Base-by-base conservation (phyloP, 2,797 vertebrate genomes). In the Sebastes goodei region DNA sequence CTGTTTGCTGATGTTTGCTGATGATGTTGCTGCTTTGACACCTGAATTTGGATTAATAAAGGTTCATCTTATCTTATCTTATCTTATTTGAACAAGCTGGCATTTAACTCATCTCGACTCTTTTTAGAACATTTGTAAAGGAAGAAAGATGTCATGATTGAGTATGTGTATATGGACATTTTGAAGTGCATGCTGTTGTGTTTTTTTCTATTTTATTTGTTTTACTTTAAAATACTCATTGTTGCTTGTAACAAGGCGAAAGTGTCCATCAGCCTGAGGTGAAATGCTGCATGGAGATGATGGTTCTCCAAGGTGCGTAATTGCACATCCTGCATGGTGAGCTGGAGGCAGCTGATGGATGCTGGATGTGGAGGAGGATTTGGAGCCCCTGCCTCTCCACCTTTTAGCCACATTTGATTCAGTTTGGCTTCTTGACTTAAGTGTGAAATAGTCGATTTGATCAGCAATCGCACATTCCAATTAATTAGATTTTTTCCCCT, bases 291-390 rank as follows among this genome's bases (percentile, higher is more conserved):
- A 42, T 42, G 76, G 17, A 4, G 35, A 7, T 15, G 20, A 9
- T 8, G 74, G 10, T 42, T 42, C 14, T 70, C 46, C 14, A 11
- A 42, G 3, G 46, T 85, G 88, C 85, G 79, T 88, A 75, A 87
- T 86, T 88, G 71, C 80, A 81, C 84, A 78, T 55, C 63, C 12
- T 46, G 0, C 38, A 49, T 77, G 73, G 70, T 60, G 67, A 49
- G 67, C 62, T 76, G 62, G 49, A 71, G 56, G 61, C 76, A 93
- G 89, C 81, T 74, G 71, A 67, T 75, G 52, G 66, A 38, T 42
- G 81, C 30, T 71, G 77, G 78, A 38, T 56, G 69, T 15, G 59
- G 62, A 63, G 33, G 12, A 62, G 33, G 33, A 49, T 65, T 57
- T 30, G 83, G 71, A 83, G 64, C 79, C 84, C 79, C 85, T 83